Conservation (phyloP, 1,140 invertebrate genomes). For the Platyscapa corneri region DNA sequence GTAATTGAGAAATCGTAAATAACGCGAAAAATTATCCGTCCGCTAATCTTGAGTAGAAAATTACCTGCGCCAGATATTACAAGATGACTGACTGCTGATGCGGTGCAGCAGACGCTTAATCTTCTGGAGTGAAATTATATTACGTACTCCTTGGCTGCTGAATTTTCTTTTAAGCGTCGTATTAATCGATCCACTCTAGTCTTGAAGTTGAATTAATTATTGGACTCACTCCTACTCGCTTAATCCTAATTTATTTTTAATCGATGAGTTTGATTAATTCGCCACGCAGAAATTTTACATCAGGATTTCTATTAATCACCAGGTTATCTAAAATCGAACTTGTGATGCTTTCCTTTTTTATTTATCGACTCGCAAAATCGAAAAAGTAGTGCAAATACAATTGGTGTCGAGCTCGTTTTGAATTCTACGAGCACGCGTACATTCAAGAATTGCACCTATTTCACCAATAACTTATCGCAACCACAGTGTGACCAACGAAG, state of each 20-base stretch:
- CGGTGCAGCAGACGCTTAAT: not conserved
- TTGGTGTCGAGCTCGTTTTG: too few relatives aligned
- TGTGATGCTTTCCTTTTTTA: too few relatives aligned
- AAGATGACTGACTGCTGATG: not conserved
- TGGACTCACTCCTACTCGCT: not conserved
- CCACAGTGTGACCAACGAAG: too few relatives aligned
- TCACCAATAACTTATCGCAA: too few relatives aligned
- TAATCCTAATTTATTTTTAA: not conserved
- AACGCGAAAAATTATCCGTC: not conserved
- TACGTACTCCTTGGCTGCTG: not conserved
- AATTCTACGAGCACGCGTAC: too few relatives aligned
- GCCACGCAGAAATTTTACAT: too few relatives aligned
- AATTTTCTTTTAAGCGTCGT: not conserved
- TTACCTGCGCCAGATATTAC: not conserved
- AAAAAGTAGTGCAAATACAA: too few relatives aligned
- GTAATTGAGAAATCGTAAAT: not conserved
- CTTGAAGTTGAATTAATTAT: not conserved
- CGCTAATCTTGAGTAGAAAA: not conserved
- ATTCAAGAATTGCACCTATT: too few relatives aligned
- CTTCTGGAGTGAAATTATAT: not conserved
- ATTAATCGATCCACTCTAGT: not conserved
- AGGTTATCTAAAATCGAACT: too few relatives aligned
- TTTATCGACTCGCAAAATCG: too few relatives aligned
- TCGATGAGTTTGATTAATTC: not conserved
- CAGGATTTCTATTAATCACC: too few relatives aligned